Evolutionary conservation across 1,140 invertebrate genomes (phyloP).

Genomic region (Nomia melanderi): DNA sequence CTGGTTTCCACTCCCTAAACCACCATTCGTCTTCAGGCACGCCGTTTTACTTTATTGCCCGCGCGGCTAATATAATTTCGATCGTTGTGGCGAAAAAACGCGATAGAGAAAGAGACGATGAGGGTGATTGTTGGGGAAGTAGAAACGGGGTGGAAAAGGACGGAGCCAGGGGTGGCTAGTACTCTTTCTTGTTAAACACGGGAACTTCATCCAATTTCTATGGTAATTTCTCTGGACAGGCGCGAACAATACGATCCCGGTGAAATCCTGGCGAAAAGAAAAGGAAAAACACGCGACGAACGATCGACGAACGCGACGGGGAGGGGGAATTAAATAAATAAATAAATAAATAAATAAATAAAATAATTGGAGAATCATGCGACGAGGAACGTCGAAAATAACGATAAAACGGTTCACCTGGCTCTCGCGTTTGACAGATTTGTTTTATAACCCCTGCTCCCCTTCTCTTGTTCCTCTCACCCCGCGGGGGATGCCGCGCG

Average conservation of each 20-base stretch:
- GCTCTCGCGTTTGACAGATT: constrained; percentile 30
- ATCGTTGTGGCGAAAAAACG: not conserved
- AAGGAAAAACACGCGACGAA: not conserved
- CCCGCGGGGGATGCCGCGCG: constrained; percentile 29
- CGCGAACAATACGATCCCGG: constrained; percentile 25
- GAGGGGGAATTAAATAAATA: not conserved
- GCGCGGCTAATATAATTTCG: constrained; percentile 9
- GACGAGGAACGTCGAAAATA: constrained; percentile 5
- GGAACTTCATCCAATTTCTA: constrained; percentile 42
- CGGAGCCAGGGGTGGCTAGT: not conserved
- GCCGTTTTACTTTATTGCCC: constrained; percentile 36
- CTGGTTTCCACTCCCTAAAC: constrained; percentile 60
- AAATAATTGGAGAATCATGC: constrained; percentile 27
- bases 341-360: not conserved
- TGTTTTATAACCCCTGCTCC: constrained; percentile 25
- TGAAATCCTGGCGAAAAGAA: not conserved
- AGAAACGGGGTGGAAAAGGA: no score
- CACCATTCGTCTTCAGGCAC: constrained; percentile 21
- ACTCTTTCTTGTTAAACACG: constrained; percentile 23
- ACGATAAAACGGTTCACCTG: constrained; percentile 30
- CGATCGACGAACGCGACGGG: no score
- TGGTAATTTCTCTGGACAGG: constrained; percentile 28
- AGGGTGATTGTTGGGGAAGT: no score
- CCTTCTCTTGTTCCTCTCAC: no score
- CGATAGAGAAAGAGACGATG: no score